A percentile compares a stretch with the other conserved stretches of the same genome.
Conservation (phyloP, 2,797 vertebrate species). For the Eleutherodactylus coqui region DNA sequence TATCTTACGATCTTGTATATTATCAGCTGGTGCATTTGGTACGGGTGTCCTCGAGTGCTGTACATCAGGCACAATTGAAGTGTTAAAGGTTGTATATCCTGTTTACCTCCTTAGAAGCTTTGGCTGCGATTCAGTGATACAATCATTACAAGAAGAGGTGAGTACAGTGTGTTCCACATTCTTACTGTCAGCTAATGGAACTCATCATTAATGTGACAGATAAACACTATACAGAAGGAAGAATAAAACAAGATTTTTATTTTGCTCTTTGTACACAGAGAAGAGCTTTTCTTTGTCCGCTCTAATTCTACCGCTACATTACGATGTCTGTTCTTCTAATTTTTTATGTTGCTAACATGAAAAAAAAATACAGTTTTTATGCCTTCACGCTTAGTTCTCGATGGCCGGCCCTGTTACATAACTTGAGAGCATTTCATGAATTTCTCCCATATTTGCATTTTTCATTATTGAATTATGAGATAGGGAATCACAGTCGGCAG, state of each 20-base stretch:
- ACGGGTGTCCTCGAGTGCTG: not conserved
- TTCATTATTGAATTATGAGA: not conserved
- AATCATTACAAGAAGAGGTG: not conserved
- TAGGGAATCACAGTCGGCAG: not conserved
- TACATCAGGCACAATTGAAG: not conserved
- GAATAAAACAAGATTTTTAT: conserved; percentile 1
- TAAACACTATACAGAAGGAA: conserved; percentile 11
- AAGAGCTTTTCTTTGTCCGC: not conserved
- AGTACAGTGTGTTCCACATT: not conserved
- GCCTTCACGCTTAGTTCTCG: not conserved
- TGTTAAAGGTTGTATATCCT: not conserved
- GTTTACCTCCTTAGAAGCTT: not conserved
- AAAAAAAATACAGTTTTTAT: not conserved
- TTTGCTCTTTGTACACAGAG: conserved; percentile 6
- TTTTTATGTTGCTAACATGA: not conserved
- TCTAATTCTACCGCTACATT: conserved; percentile 21
- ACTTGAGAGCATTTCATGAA: not conserved
- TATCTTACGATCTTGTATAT: not conserved
- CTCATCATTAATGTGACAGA: conserved; percentile 21
- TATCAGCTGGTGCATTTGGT: no score
- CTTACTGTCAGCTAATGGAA: conserved; percentile 32
- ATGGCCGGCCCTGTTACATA: not conserved
- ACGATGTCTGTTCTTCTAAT: not conserved
- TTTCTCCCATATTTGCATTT: not conserved
- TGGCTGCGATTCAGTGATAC: not conserved